phyloP scores from a whole-genome alignment of 2,797 vertebrate genomes.

The Loris lydekkerianus region DNA sequence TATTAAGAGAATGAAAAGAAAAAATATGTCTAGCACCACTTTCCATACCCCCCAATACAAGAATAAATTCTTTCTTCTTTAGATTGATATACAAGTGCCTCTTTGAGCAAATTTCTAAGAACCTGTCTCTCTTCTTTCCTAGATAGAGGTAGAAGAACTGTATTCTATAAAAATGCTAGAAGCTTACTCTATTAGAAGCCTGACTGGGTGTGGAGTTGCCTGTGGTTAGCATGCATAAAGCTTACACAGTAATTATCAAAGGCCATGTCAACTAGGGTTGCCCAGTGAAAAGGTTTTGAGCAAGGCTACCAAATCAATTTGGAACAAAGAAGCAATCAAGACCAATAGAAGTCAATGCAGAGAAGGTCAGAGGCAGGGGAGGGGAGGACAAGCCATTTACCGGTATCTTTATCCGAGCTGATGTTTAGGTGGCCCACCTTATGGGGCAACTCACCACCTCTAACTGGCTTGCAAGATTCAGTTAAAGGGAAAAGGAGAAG shows the following conservation, averaged over 20 bases:
- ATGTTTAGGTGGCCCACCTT: background rate
- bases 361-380: background rate
- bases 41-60: background rate
- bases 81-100: background rate
- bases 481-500: background rate
- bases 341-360: background rate
- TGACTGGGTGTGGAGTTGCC: background rate
- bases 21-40: background rate
- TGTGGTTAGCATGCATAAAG: background rate
- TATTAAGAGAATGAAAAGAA: background rate
- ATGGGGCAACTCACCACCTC: background rate
- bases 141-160: background rate
- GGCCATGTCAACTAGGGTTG: background rate
- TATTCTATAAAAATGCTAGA: background rate
- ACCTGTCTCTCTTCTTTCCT: background rate
- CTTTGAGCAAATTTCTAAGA: background rate
- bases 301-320: background rate
- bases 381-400: background rate
- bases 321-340: background rate
- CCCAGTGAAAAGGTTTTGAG: background rate
- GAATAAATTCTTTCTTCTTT: slow-evolving; percentile 25
- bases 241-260: background rate
- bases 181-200: background rate
- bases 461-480: background rate
- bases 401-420: background rate